Percentiles rank a stretch among this genome's conserved stretches.
These are phyloP conservation scores for Ophthalmolycus amberensis DNA, from an alignment of 2,113 vertebrate genomes.

Conservation along the genomic window DNA sequence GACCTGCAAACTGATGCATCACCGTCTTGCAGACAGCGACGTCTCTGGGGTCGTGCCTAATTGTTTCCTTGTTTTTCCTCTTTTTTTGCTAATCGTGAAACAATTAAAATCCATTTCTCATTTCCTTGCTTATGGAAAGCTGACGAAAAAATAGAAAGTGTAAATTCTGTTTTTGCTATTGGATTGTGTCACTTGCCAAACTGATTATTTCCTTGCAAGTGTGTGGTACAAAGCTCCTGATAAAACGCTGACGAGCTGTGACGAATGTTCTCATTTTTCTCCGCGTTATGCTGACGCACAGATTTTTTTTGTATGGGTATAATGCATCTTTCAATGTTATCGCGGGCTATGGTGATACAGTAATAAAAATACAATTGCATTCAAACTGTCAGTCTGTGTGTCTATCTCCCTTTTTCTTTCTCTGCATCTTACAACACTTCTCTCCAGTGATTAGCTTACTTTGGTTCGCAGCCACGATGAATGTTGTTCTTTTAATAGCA, in stretches of 20 bases:
- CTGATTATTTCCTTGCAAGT: conserved; percentile 64
- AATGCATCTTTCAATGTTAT: conserved; percentile 43
- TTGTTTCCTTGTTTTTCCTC: conserved; percentile 29
- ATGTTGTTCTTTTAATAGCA: conserved; percentile 18
- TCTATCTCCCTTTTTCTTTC: conserved; percentile 15
- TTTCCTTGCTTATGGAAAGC: conserved; percentile 51
- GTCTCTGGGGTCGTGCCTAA: conserved; percentile 48
- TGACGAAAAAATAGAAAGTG: conserved; percentile 45
- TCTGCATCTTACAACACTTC: conserved; percentile 10
- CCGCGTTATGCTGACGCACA: conserved; percentile 54
- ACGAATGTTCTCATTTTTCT: conserved; percentile 58
- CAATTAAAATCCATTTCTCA: conserved; percentile 65
- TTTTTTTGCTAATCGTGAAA: conserved; percentile 48
- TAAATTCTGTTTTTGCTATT: conserved; percentile 74
- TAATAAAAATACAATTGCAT: conserved; percentile 38
- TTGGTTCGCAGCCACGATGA: not conserved
- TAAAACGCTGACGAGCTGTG: conserved; percentile 59
- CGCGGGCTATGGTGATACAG: conserved; percentile 19
- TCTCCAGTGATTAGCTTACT: conserved; percentile 26
- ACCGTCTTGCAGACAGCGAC: conserved; percentile 44
- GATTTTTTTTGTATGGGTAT: conserved; percentile 34
- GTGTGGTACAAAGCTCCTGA: conserved; percentile 56
- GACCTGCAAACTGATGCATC: conserved; percentile 56
- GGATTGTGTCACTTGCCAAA: conserved; percentile 73
- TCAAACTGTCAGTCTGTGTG: conserved; percentile 26